phyloP scores from a whole-genome alignment of 2,888 invertebrate species.

The Hipparchia semele region DNA sequence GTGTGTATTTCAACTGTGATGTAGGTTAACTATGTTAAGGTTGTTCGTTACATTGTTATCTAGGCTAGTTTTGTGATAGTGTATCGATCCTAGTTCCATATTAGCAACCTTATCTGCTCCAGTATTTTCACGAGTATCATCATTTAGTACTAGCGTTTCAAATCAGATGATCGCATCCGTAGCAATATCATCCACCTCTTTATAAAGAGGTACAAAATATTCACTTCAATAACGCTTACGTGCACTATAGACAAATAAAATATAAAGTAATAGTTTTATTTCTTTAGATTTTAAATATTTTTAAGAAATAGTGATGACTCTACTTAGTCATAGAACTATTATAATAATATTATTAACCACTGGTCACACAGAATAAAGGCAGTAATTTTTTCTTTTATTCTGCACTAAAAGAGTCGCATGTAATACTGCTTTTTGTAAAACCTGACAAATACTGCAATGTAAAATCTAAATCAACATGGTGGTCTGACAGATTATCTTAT shows the following conservation, averaged over 20 bases:
- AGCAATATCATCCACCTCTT: neutral
- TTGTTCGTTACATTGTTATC: conserved; percentile 48
- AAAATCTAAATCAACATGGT: neutral
- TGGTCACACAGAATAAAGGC: neutral
- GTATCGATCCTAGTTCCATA: conserved; percentile 56
- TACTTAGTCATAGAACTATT: neutral
- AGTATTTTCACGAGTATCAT: conserved; percentile 42
- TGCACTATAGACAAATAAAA: too few species aligned
- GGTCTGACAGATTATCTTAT: neutral
- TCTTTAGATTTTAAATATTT: neutral
- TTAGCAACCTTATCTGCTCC: conserved; percentile 74
- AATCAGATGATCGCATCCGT: conserved; percentile 3
- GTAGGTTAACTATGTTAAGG: conserved; percentile 51
- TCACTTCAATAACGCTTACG: too few species aligned
- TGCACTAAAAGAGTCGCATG: neutral
- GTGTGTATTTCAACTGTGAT: conserved; percentile 46
- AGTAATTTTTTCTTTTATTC: neutral
- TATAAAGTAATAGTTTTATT: neutral
- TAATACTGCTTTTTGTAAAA: neutral
- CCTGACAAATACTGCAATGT: neutral
- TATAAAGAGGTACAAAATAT: neutral
- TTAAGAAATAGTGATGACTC: neutral
- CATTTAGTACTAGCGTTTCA: conserved; percentile 17
- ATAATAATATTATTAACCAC: neutral
- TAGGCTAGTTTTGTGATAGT: conserved; percentile 51